A percentile compares a stretch with the other conserved stretches of the same genome.
Conservation (phyloP, 64 coral and sea anemone genomes). For the Dendronephthya gigantea region DNA sequence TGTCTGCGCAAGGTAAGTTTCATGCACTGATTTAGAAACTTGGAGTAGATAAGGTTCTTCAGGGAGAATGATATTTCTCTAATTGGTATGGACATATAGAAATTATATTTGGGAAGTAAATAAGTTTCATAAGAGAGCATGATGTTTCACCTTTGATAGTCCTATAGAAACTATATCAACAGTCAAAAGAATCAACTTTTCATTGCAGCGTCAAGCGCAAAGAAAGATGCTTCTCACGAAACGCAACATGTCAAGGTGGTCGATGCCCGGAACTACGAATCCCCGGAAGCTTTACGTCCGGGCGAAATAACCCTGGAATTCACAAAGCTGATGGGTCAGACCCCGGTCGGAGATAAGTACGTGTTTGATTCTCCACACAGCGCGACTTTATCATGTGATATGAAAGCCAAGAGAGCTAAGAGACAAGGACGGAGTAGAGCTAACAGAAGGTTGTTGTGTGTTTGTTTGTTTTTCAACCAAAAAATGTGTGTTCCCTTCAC, state of each 20-base stretch:
- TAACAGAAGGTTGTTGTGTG: constrained; percentile 10
- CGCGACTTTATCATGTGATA: not conserved
- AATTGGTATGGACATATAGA: too few species aligned
- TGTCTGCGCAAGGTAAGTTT: constrained; percentile 64
- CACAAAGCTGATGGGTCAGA: not conserved
- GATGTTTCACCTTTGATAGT: too few species aligned
- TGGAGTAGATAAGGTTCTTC: not conserved
- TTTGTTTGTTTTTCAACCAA: not conserved
- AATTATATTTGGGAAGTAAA: too few species aligned
- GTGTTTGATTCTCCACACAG: constrained; percentile 3
- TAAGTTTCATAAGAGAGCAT: too few species aligned
- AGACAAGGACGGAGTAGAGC: constrained; percentile 16
- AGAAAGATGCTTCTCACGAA: constrained; percentile 11
- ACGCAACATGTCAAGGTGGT: constrained; percentile 78
- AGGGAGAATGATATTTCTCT: too few species aligned
- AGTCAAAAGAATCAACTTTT: not conserved
- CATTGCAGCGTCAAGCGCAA: not conserved
- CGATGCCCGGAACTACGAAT: constrained; percentile 64
- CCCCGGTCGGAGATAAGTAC: constrained; percentile 15
- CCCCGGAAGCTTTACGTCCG: constrained; percentile 25
- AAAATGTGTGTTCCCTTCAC: too few species aligned
- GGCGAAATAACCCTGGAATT: not conserved
- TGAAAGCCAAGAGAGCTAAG: not conserved
- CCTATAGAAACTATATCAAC: not conserved
- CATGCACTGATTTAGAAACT: not conserved